Conservation (phyloP, 2,888 invertebrate species). For the Agonopterix heracliana region DNA sequence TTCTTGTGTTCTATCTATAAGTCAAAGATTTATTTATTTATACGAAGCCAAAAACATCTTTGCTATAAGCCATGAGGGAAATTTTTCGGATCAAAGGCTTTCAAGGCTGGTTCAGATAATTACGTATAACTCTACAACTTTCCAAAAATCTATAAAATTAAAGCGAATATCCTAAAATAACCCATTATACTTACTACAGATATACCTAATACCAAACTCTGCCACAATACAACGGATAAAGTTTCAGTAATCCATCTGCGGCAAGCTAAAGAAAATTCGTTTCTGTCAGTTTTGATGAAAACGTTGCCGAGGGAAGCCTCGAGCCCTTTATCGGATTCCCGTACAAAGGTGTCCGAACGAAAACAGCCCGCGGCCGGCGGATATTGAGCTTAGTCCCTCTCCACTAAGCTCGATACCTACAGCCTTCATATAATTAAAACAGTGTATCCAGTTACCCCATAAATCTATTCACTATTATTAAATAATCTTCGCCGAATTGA, state of each 20-base stretch:
- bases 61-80: no score
- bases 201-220: no score
- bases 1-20: no score
- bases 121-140: no score
- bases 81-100: no score
- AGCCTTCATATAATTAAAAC: conserved; percentile 31
- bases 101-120: no score
- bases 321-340: conserved; percentile 32
- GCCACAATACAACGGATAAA: conserved; percentile 9
- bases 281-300: conserved; percentile 20
- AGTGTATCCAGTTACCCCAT: conserved; percentile 25
- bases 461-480: conserved; percentile 29
- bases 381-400: conserved; percentile 30
- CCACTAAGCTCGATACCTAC: conserved; percentile 20
- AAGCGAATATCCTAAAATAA: no score
- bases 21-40: no score
- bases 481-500: background rate
- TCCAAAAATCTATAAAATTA: no score
- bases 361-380: conserved; percentile 35
- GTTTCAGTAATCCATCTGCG: conserved; percentile 9
- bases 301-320: conserved; percentile 15
- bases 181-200: no score
- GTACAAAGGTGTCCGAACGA: conserved; percentile 36
- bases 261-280: conserved; percentile 15
- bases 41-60: no score